Conservation (phyloP, 2,888 invertebrate genomes). For the Drosophila paramelanica region DNA sequence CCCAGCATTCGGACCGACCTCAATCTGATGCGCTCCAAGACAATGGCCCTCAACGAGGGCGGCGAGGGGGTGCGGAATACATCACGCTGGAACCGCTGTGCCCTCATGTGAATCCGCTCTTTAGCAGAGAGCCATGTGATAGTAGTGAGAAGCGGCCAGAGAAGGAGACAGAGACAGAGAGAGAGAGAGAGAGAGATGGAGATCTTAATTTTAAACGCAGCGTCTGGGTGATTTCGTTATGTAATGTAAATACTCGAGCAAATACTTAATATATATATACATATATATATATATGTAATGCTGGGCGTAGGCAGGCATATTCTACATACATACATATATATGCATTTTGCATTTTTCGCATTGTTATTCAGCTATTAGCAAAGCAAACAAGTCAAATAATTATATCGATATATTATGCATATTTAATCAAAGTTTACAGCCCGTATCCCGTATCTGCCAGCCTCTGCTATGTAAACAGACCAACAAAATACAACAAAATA, state of each 20-base stretch:
- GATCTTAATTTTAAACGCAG: constrained; percentile 73
- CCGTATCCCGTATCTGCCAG: constrained; percentile 6
- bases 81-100: constrained; percentile 78
- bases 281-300: constrained; percentile 8
- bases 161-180: neutral
- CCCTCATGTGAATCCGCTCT: constrained; percentile 68
- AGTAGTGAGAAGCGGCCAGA: constrained; percentile 55
- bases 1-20: constrained; percentile 95
- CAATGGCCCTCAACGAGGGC: constrained; percentile 89
- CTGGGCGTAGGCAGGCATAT: constrained; percentile 19
- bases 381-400: constrained; percentile 21
- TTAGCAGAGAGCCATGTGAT: constrained; percentile 54
- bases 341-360: constrained; percentile 61
- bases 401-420: constrained; percentile 29
- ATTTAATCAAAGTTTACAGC: constrained; percentile 34
- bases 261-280: constrained; percentile 11
- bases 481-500: constrained; percentile 3
- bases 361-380: constrained; percentile 43
- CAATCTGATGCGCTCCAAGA: constrained; percentile 94
- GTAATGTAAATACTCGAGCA: constrained; percentile 59
- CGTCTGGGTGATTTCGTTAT: constrained; percentile 74
- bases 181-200: constrained; percentile 3
- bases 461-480: constrained; percentile 15
- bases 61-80: constrained; percentile 86
- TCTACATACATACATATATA: constrained; percentile 12